Percentiles rank a stretch among this genome's conserved stretches.
Evolutionary conservation across 2,888 invertebrate genomes (phyloP).

Genomic region (Nycteola revayana): DNA sequence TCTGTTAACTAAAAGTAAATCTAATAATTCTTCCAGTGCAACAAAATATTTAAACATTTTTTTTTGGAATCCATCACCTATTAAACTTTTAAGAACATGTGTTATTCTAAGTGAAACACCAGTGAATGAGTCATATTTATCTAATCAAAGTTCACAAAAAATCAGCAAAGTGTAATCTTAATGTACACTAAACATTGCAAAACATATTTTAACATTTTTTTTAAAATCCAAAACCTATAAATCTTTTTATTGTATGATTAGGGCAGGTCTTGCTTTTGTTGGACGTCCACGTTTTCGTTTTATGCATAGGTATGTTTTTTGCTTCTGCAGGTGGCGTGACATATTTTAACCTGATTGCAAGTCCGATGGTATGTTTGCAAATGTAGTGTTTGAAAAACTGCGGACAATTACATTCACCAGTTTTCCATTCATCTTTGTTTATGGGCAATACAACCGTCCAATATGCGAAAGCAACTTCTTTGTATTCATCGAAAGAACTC

Average conservation of each 20-base stretch:
- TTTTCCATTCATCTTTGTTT: constrained; percentile 6
- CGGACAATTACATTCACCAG: constrained; percentile 10
- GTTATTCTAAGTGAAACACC: constrained; percentile 4
- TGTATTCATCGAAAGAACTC: constrained; percentile 6
- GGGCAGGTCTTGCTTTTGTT: constrained; percentile 6
- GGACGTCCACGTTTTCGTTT: constrained; percentile 8
- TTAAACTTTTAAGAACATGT: constrained; percentile 2
- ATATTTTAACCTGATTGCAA: constrained; percentile 7
- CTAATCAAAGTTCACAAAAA: constrained; percentile 5
- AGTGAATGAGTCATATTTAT: constrained; percentile 5
- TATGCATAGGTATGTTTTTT: constrained; percentile 6
- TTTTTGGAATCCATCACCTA: constrained; percentile 1
- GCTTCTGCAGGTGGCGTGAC: constrained; percentile 5
- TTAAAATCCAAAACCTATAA: neutral
- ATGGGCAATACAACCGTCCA: constrained; percentile 8
- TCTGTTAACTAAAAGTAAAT: constrained; percentile 3
- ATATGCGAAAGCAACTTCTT: constrained; percentile 8
- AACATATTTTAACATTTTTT: neutral
- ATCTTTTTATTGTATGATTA: constrained; percentile 1
- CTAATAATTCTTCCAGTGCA: constrained; percentile 3
- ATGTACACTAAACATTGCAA: constrained; percentile 2
- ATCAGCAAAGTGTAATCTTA: neutral
- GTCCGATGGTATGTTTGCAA: constrained; percentile 12
- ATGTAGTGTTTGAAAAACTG: constrained; percentile 10
- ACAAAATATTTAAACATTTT: constrained; percentile 3